A percentile compares a stretch with the other conserved stretches of the same genome.
phyloP scores from a whole-genome alignment of 2,888 invertebrate species.

The Drosophila anomelani region DNA sequence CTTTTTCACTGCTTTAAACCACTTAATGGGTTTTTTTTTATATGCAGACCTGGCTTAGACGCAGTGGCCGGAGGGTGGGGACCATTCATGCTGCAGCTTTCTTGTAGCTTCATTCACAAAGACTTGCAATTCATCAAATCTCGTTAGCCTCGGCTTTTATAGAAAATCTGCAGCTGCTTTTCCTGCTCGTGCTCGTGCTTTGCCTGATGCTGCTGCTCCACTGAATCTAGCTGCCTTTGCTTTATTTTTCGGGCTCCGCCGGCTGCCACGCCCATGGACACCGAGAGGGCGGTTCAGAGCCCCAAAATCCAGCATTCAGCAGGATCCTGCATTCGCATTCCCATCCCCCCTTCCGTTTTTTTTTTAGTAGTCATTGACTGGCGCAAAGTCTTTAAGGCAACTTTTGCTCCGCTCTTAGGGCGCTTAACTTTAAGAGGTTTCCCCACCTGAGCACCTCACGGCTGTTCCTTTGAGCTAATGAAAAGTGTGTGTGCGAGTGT shows the following conservation, averaged over 20 bases:
- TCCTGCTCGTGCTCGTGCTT: conserved; percentile 28
- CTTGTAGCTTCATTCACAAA: conserved; percentile 74
- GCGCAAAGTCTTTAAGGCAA: conserved; percentile 42
- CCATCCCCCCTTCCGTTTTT: not conserved
- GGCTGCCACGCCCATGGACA: conserved; percentile 38
- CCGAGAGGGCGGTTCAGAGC: conserved; percentile 31
- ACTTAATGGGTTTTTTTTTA: conserved; percentile 69
- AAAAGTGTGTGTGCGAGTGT: conserved; percentile 26
- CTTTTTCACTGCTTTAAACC: conserved; percentile 68
- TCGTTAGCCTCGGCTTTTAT: conserved; percentile 78
- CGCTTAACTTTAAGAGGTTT: conserved; percentile 49
- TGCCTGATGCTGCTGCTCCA: not conserved
- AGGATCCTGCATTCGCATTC: conserved; percentile 1
- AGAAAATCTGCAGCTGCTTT: conserved; percentile 75
- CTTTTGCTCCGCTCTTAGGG: conserved; percentile 27
- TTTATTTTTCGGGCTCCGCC: conserved; percentile 40
- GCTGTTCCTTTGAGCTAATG: conserved; percentile 33
- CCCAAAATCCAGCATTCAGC: conserved; percentile 7
- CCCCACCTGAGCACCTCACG: not conserved
- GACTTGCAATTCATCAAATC: conserved; percentile 79
- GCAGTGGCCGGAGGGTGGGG: conserved; percentile 7
- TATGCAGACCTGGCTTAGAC: conserved; percentile 46
- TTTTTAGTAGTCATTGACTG: conserved; percentile 23
- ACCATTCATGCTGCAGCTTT: conserved; percentile 71
- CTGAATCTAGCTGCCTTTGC: conserved; percentile 5